Evolutionary conservation across 92 coral and sea anemone genomes (phyloP), one percentile per base, ranked within the genome.

Genomic region (Micromussa lordhowensis): DNA sequence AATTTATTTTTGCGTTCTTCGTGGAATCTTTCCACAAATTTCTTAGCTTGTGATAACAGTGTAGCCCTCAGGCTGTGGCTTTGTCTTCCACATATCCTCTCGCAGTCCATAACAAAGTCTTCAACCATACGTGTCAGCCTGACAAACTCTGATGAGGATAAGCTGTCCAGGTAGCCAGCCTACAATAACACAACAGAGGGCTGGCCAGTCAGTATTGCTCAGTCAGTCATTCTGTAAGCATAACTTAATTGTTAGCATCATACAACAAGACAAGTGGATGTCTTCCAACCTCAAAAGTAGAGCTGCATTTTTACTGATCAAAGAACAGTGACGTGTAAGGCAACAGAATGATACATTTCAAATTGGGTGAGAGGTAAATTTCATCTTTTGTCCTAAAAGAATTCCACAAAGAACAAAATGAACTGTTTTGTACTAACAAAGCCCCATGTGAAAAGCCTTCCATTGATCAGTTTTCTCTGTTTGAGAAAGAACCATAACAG

Each of bases 101-200:
- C 99, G 84, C 99, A 98, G 75, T 98, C 99, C 51, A 92, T 81
- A 9, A 98, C 99, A 90, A 96, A 98, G 81, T 93, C 98, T 55
- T 98, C 99, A 54, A 98, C 98, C 94, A 94, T 89, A 63, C 98
- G 96, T 14, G 98, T 96, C 73, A 98, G 92, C 12, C 92, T 92
- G 24, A 98, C 99, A 81, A 98, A 98, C 92, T 98, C 99, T n/a
- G 98, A 79, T 16, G 99, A 98, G 0, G 99, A 92, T 79, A 98
- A 84, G 57, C 96, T 95, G 92, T 98, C 98, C 84, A 98, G 89
- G 78, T 92, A 91, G 29, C 99, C 99, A 81, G 99, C 98, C 99
- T 97, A 61, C 28, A 66, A 61, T n/a, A 70, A 68, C 82, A 74
- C 35, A 82, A 54, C 10, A 26, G 71, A 66, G 29, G 29, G 68